phyloP scores from a whole-genome alignment of 2,888 invertebrate genomes.

The Amblyjoppa fuscipennis region DNA sequence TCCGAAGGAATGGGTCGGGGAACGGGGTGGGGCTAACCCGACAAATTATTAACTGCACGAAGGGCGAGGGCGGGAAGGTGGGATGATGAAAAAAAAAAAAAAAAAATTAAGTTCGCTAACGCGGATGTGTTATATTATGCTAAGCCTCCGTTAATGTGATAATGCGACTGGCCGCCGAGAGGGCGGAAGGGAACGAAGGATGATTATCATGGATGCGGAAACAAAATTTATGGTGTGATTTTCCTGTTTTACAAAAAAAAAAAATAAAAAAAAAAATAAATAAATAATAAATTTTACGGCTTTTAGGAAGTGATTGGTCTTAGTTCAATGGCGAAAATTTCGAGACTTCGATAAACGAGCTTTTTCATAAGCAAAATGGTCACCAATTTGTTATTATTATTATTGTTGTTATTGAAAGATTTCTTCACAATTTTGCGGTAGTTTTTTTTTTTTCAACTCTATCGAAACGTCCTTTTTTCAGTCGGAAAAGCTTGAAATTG shows the following conservation, averaged over 20 bases:
- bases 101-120: neutral
- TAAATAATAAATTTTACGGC: too few species aligned
- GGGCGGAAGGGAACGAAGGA: neutral
- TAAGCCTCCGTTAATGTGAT: conserved; percentile 44
- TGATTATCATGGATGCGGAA: conserved; percentile 13
- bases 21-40: conserved; percentile 41
- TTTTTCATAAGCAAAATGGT: too few species aligned
- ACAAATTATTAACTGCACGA: conserved; percentile 59
- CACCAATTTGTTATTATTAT: too few species aligned
- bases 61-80: conserved; percentile 13
- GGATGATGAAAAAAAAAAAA: conserved; percentile 46
- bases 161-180: neutral
- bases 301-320: too few species aligned
- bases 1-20: conserved; percentile 38
- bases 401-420: too few species aligned
- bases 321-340: too few species aligned
- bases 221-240: neutral
- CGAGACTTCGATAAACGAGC: too few species aligned
- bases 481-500: neutral
- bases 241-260: neutral
- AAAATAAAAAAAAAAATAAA: too few species aligned
- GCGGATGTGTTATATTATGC: conserved; percentile 35
- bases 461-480: too few species aligned
- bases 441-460: too few species aligned
- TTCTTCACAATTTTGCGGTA: too few species aligned